Conservation (phyloP, 2,888 invertebrate species). For the Cosmia pyralina region DNA sequence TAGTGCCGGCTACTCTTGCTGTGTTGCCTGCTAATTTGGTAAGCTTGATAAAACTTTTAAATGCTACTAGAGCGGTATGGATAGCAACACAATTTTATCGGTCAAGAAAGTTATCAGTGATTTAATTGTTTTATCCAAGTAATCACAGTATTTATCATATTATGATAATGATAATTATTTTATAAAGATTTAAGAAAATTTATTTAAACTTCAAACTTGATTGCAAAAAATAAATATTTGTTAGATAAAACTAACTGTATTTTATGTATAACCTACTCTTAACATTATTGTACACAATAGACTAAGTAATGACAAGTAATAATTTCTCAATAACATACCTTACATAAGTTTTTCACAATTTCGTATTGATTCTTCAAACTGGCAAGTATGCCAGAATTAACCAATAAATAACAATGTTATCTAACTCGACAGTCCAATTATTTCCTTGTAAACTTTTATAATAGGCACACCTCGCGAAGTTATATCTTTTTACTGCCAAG, state of each 20-base stretch:
- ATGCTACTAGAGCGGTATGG: background rate
- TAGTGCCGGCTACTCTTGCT: slow-evolving; percentile 96
- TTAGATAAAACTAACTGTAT: background rate
- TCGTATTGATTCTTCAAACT: slow-evolving; percentile 39
- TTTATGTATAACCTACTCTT: background rate
- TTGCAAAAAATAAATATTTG: background rate
- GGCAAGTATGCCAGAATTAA: slow-evolving; percentile 7
- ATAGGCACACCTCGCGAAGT: slow-evolving; percentile 20
- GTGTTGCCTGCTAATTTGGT: slow-evolving; percentile 92
- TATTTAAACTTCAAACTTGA: background rate
- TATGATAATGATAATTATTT: slow-evolving; percentile 5
- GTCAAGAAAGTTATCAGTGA: background rate
- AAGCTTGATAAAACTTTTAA: slow-evolving; percentile 50
- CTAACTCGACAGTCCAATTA: slow-evolving; percentile 32
- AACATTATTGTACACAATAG: background rate
- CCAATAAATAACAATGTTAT: slow-evolving; percentile 37
- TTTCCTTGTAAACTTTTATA: slow-evolving; percentile 36
- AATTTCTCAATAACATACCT: slow-evolving; percentile 24
- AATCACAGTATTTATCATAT: slow-evolving; percentile 2
- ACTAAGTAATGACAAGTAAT: background rate
- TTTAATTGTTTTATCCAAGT: slow-evolving; percentile 5
- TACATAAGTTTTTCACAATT: slow-evolving; percentile 20
- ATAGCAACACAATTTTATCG: background rate
- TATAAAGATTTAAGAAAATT: slow-evolving; percentile 3
- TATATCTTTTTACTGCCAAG: slow-evolving; percentile 41